Conservation (phyloP, 2,797 vertebrate species). For the Micropoecilia bifurca region DNA sequence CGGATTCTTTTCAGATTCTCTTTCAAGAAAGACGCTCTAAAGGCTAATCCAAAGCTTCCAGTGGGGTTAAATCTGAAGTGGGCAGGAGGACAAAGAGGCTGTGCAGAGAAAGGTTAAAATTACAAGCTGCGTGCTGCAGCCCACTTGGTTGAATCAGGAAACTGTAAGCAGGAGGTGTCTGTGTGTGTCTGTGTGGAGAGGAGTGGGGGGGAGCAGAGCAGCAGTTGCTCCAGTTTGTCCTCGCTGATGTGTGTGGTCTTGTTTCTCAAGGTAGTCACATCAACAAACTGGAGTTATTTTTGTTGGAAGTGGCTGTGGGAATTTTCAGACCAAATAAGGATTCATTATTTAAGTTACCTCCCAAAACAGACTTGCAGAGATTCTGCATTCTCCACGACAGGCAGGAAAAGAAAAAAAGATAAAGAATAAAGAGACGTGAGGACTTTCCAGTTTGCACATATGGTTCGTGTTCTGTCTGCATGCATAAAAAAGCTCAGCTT, state of each 20-base stretch:
- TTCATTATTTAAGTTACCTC: slow-evolving; percentile 52
- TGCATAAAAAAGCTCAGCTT: slow-evolving; percentile 33
- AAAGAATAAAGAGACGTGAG: slow-evolving; percentile 16
- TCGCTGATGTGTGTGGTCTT: slow-evolving; percentile 78
- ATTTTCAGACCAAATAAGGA: slow-evolving; percentile 85
- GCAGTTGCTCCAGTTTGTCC: slow-evolving; percentile 66
- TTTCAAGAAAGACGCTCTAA: neutral
- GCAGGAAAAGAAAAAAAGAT: slow-evolving; percentile 49
- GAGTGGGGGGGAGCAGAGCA: slow-evolving; percentile 42
- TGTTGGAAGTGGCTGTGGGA: slow-evolving; percentile 73
- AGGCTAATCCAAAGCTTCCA: neutral
- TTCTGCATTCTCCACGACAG: slow-evolving; percentile 43
- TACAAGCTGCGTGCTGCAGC: neutral
- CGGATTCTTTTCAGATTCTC: neutral
- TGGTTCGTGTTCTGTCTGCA: slow-evolving; percentile 49
- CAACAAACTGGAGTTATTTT: slow-evolving; percentile 83
- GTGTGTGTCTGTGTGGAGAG: neutral
- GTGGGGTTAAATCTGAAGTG: neutral
- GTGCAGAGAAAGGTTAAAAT: neutral
- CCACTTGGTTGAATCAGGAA: slow-evolving; percentile 30
- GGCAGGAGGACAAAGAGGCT: neutral
- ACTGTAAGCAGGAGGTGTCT: slow-evolving; percentile 28
- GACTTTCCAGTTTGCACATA: slow-evolving; percentile 37
- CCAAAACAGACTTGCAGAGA: slow-evolving; percentile 44
- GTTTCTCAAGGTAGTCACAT: slow-evolving; percentile 77